Evolutionary conservation across 2,797 vertebrate genomes (phyloP).

Genomic region (Urocyon cinereoargenteus): DNA sequence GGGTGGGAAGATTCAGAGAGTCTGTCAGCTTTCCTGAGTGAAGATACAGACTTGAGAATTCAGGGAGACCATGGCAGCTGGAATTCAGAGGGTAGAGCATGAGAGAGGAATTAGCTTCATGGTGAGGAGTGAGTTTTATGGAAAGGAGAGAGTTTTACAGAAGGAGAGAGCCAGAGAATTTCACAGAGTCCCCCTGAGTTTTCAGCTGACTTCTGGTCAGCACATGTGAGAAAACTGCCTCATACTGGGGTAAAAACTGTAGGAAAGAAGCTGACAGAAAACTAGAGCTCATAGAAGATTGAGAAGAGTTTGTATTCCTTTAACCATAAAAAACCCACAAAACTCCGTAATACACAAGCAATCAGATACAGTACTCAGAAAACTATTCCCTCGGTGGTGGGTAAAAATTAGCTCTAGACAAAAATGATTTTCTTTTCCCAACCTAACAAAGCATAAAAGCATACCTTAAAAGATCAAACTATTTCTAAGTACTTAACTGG

Average conservation of each 20-base stretch:
- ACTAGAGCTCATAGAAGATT: neutral
- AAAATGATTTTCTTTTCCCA: neutral
- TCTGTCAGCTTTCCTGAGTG: neutral
- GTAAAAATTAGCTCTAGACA: neutral
- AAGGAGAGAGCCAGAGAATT: neutral
- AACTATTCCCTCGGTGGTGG: neutral
- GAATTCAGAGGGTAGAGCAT: neutral
- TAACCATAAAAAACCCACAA: neutral
- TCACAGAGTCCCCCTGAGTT: neutral
- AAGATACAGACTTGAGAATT: neutral
- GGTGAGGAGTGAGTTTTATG: neutral
- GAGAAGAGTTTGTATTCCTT: neutral
- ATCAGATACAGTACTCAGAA: neutral
- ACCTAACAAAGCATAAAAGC: slow-evolving; percentile 10
- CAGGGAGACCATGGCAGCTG: neutral
- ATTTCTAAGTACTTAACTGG: neutral
- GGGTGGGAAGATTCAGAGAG: neutral
- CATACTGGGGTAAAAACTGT: neutral
- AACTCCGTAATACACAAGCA: neutral
- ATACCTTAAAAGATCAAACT: neutral
- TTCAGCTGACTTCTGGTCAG: neutral
- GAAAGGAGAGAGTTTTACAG: neutral
- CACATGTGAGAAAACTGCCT: neutral
- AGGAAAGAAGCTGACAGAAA: neutral
- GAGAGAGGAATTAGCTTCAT: neutral